phyloP scores from a whole-genome alignment of 37 sponge, comb jelly and placozoan genomes.

The Tethya wilhelma region DNA sequence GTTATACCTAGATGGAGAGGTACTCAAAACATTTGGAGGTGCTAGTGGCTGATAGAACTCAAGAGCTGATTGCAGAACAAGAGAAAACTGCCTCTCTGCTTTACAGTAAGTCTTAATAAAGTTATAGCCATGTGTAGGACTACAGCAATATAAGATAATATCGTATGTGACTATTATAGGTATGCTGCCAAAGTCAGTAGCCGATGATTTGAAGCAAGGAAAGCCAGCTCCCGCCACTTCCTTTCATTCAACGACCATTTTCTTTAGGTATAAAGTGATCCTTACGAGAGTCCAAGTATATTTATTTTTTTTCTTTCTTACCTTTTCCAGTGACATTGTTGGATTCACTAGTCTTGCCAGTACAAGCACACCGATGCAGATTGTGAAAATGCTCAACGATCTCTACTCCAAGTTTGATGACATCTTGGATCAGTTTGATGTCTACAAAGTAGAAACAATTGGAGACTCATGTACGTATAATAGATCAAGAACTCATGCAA shows the following conservation, averaged over 20 bases:
- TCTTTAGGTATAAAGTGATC: conserved; percentile 73
- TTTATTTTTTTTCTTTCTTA: no score
- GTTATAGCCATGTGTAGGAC: not conserved
- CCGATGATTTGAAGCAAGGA: conserved; percentile 87
- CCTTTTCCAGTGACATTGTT: conserved; percentile 80
- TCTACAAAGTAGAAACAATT: conserved; percentile 95
- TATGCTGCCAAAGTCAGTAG: conserved; percentile 84
- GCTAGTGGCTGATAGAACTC: conserved; percentile 85
- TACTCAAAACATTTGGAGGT: conserved; percentile 90
- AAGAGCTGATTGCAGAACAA: conserved; percentile 82
- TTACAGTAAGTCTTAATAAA: conserved; percentile 64
- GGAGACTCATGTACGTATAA: conserved; percentile 89
- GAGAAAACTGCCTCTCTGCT: conserved; percentile 79
- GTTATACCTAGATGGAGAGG: conserved; percentile 84
- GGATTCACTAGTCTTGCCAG: conserved; percentile 85
- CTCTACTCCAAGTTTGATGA: conserved; percentile 88
- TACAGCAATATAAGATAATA: not conserved
- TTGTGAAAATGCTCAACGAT: conserved; percentile 84
- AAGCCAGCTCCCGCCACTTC: conserved; percentile 59
- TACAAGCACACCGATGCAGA: conserved; percentile 83
- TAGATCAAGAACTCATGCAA: conserved; percentile 7
- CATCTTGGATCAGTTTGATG: conserved; percentile 88
- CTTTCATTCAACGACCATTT: conserved; percentile 73
- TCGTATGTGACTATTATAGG: conserved; percentile 24
- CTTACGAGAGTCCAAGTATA: not conserved